Percentiles rank a stretch among this genome's conserved stretches.
Evolutionary conservation across 2,113 vertebrate genomes (phyloP).

Genomic region (Merops nubicus): DNA sequence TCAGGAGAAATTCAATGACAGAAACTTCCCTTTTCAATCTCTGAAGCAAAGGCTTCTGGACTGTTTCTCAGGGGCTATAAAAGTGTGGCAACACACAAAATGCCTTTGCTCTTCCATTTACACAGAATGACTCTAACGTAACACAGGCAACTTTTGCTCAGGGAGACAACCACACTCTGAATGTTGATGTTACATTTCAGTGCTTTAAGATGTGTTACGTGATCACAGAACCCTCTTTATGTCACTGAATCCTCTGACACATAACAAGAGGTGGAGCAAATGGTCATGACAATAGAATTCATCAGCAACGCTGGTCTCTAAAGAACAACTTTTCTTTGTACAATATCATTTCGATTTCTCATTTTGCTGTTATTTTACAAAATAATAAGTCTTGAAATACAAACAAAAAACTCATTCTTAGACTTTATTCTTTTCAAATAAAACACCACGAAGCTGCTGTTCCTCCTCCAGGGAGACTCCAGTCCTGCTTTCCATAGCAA

Average conservation of each 20-base stretch:
- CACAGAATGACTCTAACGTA: not conserved
- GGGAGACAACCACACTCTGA: not conserved
- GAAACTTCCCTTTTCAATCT: not conserved
- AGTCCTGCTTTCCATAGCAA: accelerated
- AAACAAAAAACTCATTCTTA: not conserved
- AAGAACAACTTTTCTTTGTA: not conserved
- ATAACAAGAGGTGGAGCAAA: not conserved
- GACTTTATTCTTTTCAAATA: not conserved
- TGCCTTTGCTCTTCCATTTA: not conserved
- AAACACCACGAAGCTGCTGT: not conserved
- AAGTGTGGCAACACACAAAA: not conserved
- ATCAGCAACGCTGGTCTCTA: not conserved
- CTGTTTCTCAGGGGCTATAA: not conserved
- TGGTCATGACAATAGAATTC: not conserved
- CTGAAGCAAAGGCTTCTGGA: not conserved
- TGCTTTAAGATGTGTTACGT: not conserved
- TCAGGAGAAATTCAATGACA: not conserved
- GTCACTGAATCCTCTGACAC: not conserved
- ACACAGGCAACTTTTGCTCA: not conserved
- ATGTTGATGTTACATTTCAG: not conserved
- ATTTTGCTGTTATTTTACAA: not conserved
- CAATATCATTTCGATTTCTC: not conserved
- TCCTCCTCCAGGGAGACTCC: not conserved
- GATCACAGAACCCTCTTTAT: not conserved
- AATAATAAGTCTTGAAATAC: not conserved